These are phyloP conservation scores for Clunio marinus DNA, from an alignment of 2,888 invertebrate genomes.

Conservation along the genomic window DNA sequence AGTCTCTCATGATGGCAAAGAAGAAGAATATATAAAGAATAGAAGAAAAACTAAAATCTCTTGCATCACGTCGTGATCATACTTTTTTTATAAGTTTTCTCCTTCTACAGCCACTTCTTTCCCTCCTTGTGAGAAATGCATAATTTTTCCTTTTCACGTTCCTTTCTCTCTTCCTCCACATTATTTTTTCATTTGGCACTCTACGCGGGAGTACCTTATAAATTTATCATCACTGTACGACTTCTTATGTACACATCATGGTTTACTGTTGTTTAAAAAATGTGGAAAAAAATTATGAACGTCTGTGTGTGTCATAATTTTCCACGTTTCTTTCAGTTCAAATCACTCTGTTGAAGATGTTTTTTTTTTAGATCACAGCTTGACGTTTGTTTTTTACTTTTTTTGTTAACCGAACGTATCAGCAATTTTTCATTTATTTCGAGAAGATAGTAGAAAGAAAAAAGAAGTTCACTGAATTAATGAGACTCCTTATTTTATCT, in stretches of 20 bases:
- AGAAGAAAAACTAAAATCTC: background rate
- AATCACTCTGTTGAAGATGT: constrained; percentile 3
- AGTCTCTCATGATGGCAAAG: background rate
- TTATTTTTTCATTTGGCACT: background rate
- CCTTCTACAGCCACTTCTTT: background rate
- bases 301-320: constrained; percentile 21
- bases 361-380: too few species aligned
- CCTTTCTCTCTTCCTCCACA: background rate
- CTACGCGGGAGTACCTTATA: constrained; percentile 31
- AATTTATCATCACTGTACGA: background rate
- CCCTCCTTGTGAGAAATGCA: constrained; percentile 15
- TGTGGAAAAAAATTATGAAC: background rate
- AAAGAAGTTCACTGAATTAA: background rate
- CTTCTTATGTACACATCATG: background rate
- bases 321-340: background rate
- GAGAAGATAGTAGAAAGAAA: too few species aligned
- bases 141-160: constrained; percentile 16
- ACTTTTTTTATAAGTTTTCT: constrained; percentile 15
- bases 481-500: too few species aligned
- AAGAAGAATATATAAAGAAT: too few species aligned
- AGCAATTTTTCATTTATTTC: constrained; percentile 1
- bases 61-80: constrained; percentile 19
- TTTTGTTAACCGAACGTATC: too few species aligned
- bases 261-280: background rate
- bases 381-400: too few species aligned